Percentiles rank a stretch among this genome's conserved stretches.
These are phyloP conservation scores for Antennarius striatus DNA, from an alignment of 2,113 vertebrate species.

Conservation along the genomic window DNA sequence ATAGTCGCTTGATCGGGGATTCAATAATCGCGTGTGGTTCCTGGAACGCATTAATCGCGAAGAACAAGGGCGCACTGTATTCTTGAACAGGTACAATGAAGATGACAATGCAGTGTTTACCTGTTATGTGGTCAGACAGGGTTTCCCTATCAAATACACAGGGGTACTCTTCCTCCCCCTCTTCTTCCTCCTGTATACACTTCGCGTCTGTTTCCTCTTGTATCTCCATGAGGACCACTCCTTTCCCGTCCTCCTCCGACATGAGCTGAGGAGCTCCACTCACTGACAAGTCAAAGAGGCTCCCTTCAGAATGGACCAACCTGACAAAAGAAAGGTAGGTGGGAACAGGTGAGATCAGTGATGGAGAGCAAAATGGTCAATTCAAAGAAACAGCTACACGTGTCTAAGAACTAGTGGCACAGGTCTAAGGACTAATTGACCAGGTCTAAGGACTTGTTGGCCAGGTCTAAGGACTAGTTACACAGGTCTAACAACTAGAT, in stretches of 20 bases:
- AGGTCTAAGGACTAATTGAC: too few species aligned
- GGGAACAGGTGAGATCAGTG: background rate
- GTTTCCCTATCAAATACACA: slow-evolving; percentile 47
- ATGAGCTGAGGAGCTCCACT: slow-evolving; percentile 75
- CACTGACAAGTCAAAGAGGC: slow-evolving; percentile 88
- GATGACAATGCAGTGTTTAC: background rate
- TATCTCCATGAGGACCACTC: slow-evolving; percentile 16
- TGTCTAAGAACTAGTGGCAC: too few species aligned
- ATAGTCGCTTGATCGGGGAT: too few species aligned
- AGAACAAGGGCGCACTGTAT: too few species aligned
- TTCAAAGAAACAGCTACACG: too few species aligned
- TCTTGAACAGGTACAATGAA: background rate
- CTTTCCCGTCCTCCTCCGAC: slow-evolving; percentile 61
- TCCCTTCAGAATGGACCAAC: slow-evolving; percentile 91
- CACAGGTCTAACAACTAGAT: background rate
- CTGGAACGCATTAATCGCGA: too few species aligned
- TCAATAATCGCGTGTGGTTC: too few species aligned
- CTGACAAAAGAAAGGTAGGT: slow-evolving; percentile 66
- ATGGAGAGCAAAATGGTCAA: too few species aligned
- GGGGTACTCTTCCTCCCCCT: slow-evolving; percentile 28
- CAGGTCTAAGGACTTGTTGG: too few species aligned
- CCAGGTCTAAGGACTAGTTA: background rate
- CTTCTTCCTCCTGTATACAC: slow-evolving; percentile 12
- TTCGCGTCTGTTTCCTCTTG: slow-evolving; percentile 37
- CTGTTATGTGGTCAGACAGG: slow-evolving; percentile 42